These are phyloP conservation scores for Trissolcus basalis DNA, from an alignment of 1,140 invertebrate genomes.

Conservation along the genomic window DNA sequence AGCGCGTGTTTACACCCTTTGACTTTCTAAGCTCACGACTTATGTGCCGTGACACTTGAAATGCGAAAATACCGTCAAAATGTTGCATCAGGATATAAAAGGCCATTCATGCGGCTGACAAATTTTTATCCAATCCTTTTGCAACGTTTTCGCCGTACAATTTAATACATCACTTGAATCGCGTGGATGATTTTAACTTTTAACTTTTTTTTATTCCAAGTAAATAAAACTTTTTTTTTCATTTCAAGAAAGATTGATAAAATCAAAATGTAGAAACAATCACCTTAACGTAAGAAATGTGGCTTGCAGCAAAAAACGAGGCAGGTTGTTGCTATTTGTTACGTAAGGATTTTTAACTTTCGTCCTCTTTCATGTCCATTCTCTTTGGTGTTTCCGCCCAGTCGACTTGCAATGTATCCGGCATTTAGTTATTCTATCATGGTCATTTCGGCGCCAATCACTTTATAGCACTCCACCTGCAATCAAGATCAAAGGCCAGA, in stretches of 20 bases:
- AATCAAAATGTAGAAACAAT: too few species aligned
- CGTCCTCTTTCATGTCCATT: constrained; percentile 49
- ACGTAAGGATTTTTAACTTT: constrained; percentile 52
- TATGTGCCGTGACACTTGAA: constrained; percentile 36
- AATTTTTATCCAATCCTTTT: too few species aligned
- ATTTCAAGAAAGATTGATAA: too few species aligned
- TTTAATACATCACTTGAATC: too few species aligned
- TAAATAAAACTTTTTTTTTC: too few species aligned
- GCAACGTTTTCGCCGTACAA: too few species aligned
- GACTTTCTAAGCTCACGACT: constrained; percentile 37
- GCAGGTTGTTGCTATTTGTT: constrained; percentile 59
- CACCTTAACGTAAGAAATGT: constrained; percentile 55
- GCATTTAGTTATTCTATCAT: constrained; percentile 48
- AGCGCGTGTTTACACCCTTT: constrained; percentile 42
- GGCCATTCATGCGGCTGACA: too few species aligned
- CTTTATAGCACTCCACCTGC: constrained; percentile 41
- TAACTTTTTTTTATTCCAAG: too few species aligned
- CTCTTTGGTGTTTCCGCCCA: constrained; percentile 30
- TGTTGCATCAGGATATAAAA: constrained; percentile 10
- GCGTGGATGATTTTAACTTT: too few species aligned
- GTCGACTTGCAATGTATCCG: constrained; percentile 31
- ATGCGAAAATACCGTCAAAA: constrained; percentile 29
- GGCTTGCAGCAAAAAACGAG: constrained; percentile 54
- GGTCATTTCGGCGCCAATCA: constrained; percentile 39
- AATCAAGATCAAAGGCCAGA: constrained; percentile 36